Conservation (phyloP, 1,140 invertebrate species). For the Globodera ellingtonae region DNA sequence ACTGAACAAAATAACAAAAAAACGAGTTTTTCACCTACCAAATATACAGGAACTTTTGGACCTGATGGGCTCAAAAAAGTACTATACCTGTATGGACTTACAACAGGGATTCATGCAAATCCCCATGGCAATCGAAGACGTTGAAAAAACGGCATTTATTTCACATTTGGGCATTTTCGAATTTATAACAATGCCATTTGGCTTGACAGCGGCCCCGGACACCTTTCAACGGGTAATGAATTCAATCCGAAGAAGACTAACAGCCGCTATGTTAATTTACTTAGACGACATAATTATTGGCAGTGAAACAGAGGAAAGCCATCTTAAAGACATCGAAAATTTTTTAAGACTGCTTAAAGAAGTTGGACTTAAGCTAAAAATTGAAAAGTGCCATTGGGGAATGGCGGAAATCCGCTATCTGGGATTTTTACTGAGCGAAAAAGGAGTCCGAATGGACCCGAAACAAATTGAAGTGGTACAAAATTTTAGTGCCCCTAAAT, state of each 20-base stretch:
- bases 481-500: conserved; percentile 25
- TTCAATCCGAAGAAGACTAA: too few species aligned
- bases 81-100: neutral
- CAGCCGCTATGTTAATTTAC: conserved; percentile 14
- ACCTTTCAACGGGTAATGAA: too few species aligned
- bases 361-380: neutral
- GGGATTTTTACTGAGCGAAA: neutral
- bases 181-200: too few species aligned
- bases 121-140: too few species aligned
- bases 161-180: too few species aligned
- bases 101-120: too few species aligned
- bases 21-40: conserved; percentile 8
- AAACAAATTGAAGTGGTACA: conserved; percentile 22
- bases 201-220: too few species aligned
- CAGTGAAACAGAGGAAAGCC: neutral
- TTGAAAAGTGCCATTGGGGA: conserved; percentile 29
- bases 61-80: too few species aligned
- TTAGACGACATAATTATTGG: conserved; percentile 24
- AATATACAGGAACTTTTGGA: conserved; percentile 4
- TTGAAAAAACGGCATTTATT: too few species aligned
- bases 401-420: conserved; percentile 18
- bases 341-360: conserved; percentile 3
- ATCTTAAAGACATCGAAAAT: conserved; percentile 25
- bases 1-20: too few species aligned
- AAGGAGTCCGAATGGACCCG: conserved; percentile 17